Base-by-base conservation (phyloP, 1,140 invertebrate genomes). In the Nomia melanderi region DNA sequence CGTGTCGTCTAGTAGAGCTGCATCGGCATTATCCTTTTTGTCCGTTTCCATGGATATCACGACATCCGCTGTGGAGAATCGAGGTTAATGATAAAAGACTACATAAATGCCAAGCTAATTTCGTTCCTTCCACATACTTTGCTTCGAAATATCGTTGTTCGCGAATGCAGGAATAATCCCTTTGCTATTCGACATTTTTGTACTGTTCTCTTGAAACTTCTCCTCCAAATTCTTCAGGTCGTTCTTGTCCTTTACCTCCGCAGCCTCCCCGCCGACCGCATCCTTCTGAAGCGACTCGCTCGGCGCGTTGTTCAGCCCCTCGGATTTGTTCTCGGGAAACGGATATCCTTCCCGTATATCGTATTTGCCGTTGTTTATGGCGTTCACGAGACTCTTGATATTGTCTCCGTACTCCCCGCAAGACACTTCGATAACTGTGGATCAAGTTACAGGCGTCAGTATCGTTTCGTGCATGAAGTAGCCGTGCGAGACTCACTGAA, bases 331-430 rank as follows among this genome's bases (percentile, higher is more conserved):
- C 1, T 93, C 93, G 0, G 95, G 94, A 79, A 96, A 95, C 0
- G 94, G 92, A 84, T 94, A 90, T 2, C 95, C 95, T 2, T 92
- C 91, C 56, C 94, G 93, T 79, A 97, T 96, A 87, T 97, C 96
- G 75, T 95, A 93, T 84, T 96, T 96, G 56, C 96, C 96, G 89
- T 97, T 97, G 60, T 96, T 94, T 50, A 97, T 96, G 1, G 97
- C 97, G 17, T 96, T 94, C 1, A 97, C 96, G 17, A 99, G 91
- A 83, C 96, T 97, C 71, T 94, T 94, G 1, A 96, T 97, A 83
- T 98, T 96, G 86, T 98, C 96, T 0, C 98, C 98, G 89, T 98
- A 98, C 91, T 99, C 98, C 0, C 98, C 98, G 88, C 97, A 97
- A 0, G 98, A 97, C 0, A 99, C 97, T 90, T 99, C 97, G 92